These are phyloP conservation scores for Caenorhabditis plicata DNA, from an alignment of 2,888 invertebrate genomes.

Conservation along the genomic window DNA sequence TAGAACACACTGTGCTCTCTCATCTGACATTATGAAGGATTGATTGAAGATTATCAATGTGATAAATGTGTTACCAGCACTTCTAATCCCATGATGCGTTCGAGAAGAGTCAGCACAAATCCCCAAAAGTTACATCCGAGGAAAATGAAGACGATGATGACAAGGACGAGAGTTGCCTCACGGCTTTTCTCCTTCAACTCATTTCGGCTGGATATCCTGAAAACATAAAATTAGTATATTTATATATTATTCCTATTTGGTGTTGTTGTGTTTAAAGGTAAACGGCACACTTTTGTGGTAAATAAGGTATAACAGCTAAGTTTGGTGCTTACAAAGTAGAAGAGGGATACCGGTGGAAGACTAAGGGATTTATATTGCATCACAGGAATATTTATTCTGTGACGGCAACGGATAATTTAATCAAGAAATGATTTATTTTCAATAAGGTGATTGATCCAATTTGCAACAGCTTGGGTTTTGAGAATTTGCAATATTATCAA, in stretches of 20 bases:
- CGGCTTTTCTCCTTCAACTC: conserved; percentile 57
- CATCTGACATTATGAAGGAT: conserved; percentile 18
- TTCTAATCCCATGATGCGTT: conserved; percentile 49
- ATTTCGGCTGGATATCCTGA: conserved; percentile 42
- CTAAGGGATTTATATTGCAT: too few relatives aligned
- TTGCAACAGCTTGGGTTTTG: too few relatives aligned
- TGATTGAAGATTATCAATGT: neutral
- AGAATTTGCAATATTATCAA: too few relatives aligned
- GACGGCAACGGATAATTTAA: too few relatives aligned
- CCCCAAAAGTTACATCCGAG: conserved; percentile 63
- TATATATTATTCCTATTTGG: neutral
- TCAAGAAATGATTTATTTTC: too few relatives aligned
- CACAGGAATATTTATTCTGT: too few relatives aligned
- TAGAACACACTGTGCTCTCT: conserved; percentile 50
- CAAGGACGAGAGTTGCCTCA: conserved; percentile 58
- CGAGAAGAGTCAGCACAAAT: conserved; percentile 57
- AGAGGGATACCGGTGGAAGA: too few relatives aligned
- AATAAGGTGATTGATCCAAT: too few relatives aligned
- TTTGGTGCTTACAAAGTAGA: too few relatives aligned
- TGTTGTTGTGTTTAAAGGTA: too few relatives aligned
- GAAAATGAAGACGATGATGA: conserved; percentile 61
- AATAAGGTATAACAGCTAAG: too few relatives aligned
- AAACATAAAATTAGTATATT: conserved; percentile 2
- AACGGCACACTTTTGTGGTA: too few relatives aligned
- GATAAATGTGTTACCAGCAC: conserved; percentile 20